Conservation (phyloP, 2,797 vertebrate species). For the Thalassophryne amazonica region DNA sequence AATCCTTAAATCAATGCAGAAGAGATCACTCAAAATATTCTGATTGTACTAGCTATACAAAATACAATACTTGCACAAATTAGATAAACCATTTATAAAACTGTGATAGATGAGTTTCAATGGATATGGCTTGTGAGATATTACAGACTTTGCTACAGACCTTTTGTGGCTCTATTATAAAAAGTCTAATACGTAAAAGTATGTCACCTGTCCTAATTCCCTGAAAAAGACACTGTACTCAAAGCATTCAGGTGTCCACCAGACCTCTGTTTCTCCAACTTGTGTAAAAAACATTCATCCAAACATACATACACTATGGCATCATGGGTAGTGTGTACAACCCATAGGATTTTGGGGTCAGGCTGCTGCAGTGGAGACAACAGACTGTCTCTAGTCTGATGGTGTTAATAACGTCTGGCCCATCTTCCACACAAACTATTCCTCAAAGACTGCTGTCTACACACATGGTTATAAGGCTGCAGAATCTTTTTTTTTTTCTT, state of each 20-base stretch:
- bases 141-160: constrained; percentile 86
- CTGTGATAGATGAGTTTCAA: constrained; percentile 64
- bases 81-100: constrained; percentile 78
- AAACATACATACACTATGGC: constrained; percentile 66
- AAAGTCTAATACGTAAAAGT: constrained; percentile 72
- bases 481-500: constrained; percentile 51
- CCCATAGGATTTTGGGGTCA: constrained; percentile 39
- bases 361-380: constrained; percentile 31
- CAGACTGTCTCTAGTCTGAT: constrained; percentile 24
- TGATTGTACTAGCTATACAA: constrained; percentile 80
- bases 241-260: constrained; percentile 66
- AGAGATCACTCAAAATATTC: constrained; percentile 75
- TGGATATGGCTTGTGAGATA: constrained; percentile 83
- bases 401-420: constrained; percentile 22
- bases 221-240: constrained; percentile 75
- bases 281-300: constrained; percentile 70
- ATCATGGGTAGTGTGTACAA: constrained; percentile 44
- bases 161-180: constrained; percentile 77
- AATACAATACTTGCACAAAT: constrained; percentile 80
- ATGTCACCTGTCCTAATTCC: constrained; percentile 77
- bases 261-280: constrained; percentile 44
- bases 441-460: constrained; percentile 18
- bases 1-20: constrained; percentile 72
- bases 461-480: constrained; percentile 56
- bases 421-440: constrained; percentile 22